These are phyloP conservation scores for Tenrec ecaudatus DNA, from an alignment of 2,113 vertebrate genomes.

Conservation along the genomic window DNA sequence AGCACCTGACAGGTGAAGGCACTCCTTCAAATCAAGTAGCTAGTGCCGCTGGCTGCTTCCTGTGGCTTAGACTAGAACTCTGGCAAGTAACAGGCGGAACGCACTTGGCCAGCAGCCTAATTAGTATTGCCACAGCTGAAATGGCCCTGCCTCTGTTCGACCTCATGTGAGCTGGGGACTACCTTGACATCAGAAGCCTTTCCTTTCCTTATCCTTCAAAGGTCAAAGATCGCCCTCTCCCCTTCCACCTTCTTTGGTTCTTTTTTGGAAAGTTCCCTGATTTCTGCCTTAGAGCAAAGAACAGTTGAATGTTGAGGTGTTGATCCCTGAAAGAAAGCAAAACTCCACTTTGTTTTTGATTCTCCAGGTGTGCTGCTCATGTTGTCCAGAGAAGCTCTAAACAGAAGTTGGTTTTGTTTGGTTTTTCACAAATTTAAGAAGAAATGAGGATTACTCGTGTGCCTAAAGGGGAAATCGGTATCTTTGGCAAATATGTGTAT, in stretches of 20 bases:
- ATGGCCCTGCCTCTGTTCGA: neutral
- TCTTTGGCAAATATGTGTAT: neutral
- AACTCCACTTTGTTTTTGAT: neutral
- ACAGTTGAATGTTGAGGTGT: neutral
- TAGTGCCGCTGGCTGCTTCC: neutral
- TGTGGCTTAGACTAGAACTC: neutral
- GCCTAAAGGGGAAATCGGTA: neutral
- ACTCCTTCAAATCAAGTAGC: neutral
- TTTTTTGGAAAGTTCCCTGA: neutral
- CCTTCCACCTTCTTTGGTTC: neutral
- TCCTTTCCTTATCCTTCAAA: neutral
- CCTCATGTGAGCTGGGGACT: neutral
- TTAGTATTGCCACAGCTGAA: neutral
- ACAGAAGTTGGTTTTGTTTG: neutral
- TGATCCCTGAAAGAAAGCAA: neutral
- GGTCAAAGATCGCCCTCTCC: neutral
- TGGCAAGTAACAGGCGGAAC: neutral
- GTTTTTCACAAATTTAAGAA: neutral
- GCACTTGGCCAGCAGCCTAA: neutral
- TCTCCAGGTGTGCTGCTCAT: neutral
- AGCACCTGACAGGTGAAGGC: neutral
- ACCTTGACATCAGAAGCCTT: neutral
- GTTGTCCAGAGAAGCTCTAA: neutral
- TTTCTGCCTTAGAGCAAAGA: neutral
- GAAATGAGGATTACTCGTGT: conserved; percentile 1